A percentile compares a stretch with the other conserved stretches of the same genome.
Evolutionary conservation across 2,888 invertebrate genomes (phyloP).

Genomic region (Pteria penguin): DNA sequence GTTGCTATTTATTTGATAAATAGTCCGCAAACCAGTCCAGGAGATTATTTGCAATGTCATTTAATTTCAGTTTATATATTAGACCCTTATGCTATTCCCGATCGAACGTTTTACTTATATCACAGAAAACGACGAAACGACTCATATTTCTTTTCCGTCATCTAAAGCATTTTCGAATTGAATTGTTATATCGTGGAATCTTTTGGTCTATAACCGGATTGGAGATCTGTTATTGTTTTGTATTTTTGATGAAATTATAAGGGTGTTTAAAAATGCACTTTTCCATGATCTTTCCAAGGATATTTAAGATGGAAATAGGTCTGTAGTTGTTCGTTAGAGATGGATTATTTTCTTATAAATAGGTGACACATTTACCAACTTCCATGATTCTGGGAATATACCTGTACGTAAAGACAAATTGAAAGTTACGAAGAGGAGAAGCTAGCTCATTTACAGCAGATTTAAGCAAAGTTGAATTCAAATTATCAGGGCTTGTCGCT

Average conservation of each 20-base stretch:
- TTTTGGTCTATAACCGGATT: constrained; percentile 20
- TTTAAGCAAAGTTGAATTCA: neutral
- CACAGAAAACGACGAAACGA: constrained; percentile 5
- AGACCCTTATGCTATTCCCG: constrained; percentile 20
- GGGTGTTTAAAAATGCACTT: neutral
- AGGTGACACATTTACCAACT: neutral
- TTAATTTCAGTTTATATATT: neutral
- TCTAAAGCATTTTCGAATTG: neutral
- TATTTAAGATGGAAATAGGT: constrained; percentile 13
- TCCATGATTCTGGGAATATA: constrained; percentile 2
- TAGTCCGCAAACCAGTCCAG: constrained; percentile 1
- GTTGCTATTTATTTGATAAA: neutral
- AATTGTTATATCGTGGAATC: constrained; percentile 22
- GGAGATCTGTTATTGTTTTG: neutral
- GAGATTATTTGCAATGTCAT: neutral
- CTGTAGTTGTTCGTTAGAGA: constrained; percentile 1
- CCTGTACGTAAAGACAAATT: neutral
- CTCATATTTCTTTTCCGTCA: neutral
- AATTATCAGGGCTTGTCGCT: neutral
- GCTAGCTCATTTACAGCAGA: neutral
- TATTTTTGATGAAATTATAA: neutral
- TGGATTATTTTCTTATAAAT: constrained; percentile 10
- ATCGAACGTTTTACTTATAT: constrained; percentile 28
- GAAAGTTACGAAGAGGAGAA: neutral
- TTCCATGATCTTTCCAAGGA: constrained; percentile 7